A percentile compares a stretch with the other conserved stretches of the same genome.
phyloP scores from a whole-genome alignment of 2,888 invertebrate genomes.

The Trissonchulus sp. region DNA sequence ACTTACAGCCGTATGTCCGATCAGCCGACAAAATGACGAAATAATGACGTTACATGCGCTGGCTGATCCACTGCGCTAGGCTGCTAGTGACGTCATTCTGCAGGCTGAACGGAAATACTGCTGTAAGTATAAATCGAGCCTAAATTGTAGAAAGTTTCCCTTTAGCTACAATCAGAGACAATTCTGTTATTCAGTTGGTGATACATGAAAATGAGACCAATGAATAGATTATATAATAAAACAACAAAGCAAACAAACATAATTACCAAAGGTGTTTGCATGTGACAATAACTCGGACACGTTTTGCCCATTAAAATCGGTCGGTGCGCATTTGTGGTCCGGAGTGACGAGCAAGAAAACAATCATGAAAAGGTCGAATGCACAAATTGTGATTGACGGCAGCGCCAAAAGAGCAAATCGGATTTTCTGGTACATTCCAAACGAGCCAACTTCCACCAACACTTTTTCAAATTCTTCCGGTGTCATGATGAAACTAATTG shows the following conservation, averaged over 20 bases:
- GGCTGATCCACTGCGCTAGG: too few relatives aligned
- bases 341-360: neutral
- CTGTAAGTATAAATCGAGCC: too few relatives aligned
- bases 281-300: neutral
- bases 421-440: neutral
- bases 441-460: neutral
- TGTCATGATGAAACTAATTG: too few relatives aligned
- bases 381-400: neutral
- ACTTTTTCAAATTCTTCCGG: neutral
- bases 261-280: too few relatives aligned
- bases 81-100: too few relatives aligned
- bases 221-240: too few relatives aligned
- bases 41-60: too few relatives aligned
- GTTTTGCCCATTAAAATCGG: neutral
- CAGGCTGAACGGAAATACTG: too few relatives aligned
- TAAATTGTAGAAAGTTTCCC: too few relatives aligned
- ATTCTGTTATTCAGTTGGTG: neutral
- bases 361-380: neutral
- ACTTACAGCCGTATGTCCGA: too few relatives aligned
- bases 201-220: neutral
- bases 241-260: too few relatives aligned
- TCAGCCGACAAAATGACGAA: too few relatives aligned
- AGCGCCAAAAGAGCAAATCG: neutral
- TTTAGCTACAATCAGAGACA: neutral
- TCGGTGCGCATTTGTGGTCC: neutral